A percentile compares a stretch with the other conserved stretches of the same genome.
Conservation (phyloP, 2,113 vertebrate species). For the Falcunculus frontatus region DNA sequence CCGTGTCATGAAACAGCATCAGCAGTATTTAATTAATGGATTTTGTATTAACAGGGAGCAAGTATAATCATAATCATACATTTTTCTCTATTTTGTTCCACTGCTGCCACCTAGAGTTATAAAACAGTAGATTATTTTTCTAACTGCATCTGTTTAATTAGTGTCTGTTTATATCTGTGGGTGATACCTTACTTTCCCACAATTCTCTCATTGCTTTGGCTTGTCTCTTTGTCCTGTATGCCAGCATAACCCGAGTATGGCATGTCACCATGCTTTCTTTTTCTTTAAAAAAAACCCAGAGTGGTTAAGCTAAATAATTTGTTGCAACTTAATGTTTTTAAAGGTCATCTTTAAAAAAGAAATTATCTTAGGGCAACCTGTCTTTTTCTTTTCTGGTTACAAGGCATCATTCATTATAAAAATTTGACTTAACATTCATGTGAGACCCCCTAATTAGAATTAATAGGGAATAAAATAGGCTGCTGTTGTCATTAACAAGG, state of each 20-base stretch:
- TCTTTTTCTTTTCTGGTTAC: neutral
- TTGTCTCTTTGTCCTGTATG: conserved; percentile 10
- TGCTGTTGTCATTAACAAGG: neutral
- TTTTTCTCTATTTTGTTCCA: conserved; percentile 25
- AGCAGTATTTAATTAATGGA: conserved; percentile 12
- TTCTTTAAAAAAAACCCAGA: neutral
- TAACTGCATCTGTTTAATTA: neutral
- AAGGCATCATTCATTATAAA: neutral
- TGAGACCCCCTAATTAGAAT: neutral
- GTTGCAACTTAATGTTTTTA: neutral
- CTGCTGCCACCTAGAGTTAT: conserved; percentile 54
- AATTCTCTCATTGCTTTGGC: neutral
- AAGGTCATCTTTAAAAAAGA: neutral
- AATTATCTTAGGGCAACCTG: neutral
- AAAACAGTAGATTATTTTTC: neutral
- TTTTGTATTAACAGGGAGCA: neutral
- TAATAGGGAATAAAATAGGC: neutral
- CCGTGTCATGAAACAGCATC: neutral
- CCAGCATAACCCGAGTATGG: neutral
- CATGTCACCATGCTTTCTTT: neutral
- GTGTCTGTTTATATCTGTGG: neutral
- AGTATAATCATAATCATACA: neutral
- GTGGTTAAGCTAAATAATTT: neutral
- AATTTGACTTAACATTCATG: neutral
- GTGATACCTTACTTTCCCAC: neutral